Evolutionary conservation across 2,888 invertebrate genomes (phyloP), one percentile per base, ranked within the genome.

Genomic region (Hirudinaria manillensis): DNA sequence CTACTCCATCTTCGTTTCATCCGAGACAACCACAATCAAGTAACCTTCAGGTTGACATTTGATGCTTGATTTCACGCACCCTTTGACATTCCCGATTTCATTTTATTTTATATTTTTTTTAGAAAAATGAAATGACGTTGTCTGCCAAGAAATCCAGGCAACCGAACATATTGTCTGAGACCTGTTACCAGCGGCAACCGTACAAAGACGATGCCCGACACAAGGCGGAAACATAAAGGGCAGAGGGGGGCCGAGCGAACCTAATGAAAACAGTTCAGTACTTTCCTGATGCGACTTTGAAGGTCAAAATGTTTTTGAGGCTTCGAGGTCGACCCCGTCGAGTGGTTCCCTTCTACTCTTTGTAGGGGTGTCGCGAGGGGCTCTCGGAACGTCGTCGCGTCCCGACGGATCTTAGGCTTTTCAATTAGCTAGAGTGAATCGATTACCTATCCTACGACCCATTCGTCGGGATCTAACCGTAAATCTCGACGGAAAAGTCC

Each of bases 151-250:
- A 61, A 29, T 61, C 61, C 1, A 61, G 29, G 29, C 61, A 24
- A 29, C 24, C 61, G 6, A 61, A 61, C 19, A 24, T 61, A 24
- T 61, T 61, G 24, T 27, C 61, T 21, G 61, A 61, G 10, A 29
- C 61, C 10, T 61, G 61, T n/a, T 29, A 61, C 29, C 61, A 61
- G 29, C 61, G 61, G 1, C 61, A 61, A 10, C 61, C 24, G 24
- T 29, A 61, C 61, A 61, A 61, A 19, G 61, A 61, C 19, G 61
- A 61, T 29, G 24, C 61, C 24, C 61, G 61, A 61, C 61, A 61
- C 61, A 61, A 61, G 29, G 61, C 61, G 10, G 61, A 61, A 61
- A 45, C 45, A 10, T 45, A 45, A 16, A 16, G n/a, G 24, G 19
- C n/a, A 1, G 29, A 61, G 29, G 1, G 21, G 21, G 61, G 24